Percentiles rank a stretch among this genome's conserved stretches.
These are phyloP conservation scores for Drosophila carrolli DNA, from an alignment of 1,140 invertebrate species.

Conservation along the genomic window DNA sequence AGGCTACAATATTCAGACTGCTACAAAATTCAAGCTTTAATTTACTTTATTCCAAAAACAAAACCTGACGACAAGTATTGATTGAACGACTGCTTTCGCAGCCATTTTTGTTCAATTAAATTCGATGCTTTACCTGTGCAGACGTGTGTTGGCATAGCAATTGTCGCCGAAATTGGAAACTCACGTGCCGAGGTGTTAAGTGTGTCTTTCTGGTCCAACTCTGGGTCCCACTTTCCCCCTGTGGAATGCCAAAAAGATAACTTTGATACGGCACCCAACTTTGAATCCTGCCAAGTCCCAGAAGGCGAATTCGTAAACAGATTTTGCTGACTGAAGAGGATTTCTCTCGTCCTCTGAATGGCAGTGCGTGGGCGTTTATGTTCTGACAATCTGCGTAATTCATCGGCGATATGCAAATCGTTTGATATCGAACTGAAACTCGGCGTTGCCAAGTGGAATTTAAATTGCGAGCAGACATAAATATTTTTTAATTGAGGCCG, in stretches of 20 bases:
- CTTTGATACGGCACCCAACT: conserved; percentile 45
- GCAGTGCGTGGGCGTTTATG: conserved; percentile 22
- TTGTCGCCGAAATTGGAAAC: conserved; percentile 57
- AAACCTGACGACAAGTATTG: conserved; percentile 14
- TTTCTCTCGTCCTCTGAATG: conserved; percentile 15
- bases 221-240: neutral
- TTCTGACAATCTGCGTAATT: conserved; percentile 56
- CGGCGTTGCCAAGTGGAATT: conserved; percentile 17
- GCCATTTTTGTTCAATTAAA: conserved; percentile 49
- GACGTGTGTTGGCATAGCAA: conserved; percentile 50
- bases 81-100: conserved; percentile 17
- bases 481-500: conserved; percentile 40
- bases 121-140: conserved; percentile 26
- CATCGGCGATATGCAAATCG: conserved; percentile 51
- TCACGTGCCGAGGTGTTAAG: conserved; percentile 61
- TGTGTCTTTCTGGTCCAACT: conserved; percentile 33
- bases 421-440: conserved; percentile 37
- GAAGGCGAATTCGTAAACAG: conserved; percentile 38
- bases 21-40: neutral
- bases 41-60: conserved; percentile 4
- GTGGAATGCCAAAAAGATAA: conserved; percentile 55
- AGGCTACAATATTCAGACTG: no score
- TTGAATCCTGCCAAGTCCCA: conserved; percentile 38
- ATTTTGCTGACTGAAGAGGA: conserved; percentile 63
- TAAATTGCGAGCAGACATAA: conserved; percentile 10